Percentiles rank a stretch among this genome's conserved stretches.
Evolutionary conservation across 2,113 vertebrate species (phyloP).

Genomic region (Butorides virescens): DNA sequence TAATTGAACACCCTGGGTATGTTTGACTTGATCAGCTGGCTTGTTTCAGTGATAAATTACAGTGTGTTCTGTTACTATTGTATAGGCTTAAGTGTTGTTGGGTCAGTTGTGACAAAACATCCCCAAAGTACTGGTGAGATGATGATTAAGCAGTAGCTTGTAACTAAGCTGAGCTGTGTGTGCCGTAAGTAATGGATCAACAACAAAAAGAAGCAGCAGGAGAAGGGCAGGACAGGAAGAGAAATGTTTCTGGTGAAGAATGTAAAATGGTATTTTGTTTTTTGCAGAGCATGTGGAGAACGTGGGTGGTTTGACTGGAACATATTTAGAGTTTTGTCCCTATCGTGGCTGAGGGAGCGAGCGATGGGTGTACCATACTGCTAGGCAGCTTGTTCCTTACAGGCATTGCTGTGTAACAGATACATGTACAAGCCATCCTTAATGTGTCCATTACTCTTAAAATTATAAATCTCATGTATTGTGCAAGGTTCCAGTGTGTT

Average conservation of each 20-base stretch:
- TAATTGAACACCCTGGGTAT: not conserved
- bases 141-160: not conserved
- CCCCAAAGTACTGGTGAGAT: not conserved
- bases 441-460: not conserved
- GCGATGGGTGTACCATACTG: not conserved
- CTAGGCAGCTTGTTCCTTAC: not conserved
- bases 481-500: not conserved
- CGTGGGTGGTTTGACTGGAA: constrained; percentile 17
- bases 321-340: not conserved
- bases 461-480: not conserved
- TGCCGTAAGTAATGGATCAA: not conserved
- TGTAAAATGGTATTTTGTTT: not conserved
- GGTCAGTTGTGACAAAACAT: not conserved
- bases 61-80: not conserved
- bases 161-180: not conserved
- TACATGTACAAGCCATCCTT: not conserved
- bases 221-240: not conserved
- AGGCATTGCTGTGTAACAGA: not conserved
- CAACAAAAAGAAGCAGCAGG: not conserved
- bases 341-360: not conserved
- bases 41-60: not conserved
- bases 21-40: not conserved
- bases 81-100: not conserved
- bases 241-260: not conserved
- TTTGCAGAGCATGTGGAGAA: constrained; percentile 24